Evolutionary conservation across 1,140 invertebrate species (phyloP).

Genomic region (Phortica variegata): DNA sequence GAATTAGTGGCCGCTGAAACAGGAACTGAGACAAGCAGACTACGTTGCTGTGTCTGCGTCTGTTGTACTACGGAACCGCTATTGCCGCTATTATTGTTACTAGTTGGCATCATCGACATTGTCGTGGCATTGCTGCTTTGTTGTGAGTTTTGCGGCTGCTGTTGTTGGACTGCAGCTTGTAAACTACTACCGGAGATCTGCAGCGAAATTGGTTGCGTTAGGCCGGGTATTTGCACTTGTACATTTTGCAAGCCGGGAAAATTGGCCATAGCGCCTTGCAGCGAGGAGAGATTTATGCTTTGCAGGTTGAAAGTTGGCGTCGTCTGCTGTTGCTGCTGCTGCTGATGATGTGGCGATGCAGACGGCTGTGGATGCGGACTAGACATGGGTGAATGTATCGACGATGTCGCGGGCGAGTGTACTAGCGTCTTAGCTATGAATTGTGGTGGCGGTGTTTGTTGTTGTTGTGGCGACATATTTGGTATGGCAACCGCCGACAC

Average conservation of each 20-base stretch:
- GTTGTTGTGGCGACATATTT: conserved; percentile 50
- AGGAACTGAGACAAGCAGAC: conserved; percentile 57
- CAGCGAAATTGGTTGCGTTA: conserved; percentile 75
- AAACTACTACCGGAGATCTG: conserved; percentile 68
- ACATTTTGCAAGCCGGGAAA: conserved; percentile 78
- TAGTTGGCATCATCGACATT: conserved; percentile 4
- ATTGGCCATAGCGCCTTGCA: conserved; percentile 67
- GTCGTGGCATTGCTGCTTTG: conserved; percentile 25
- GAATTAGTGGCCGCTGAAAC: conserved; percentile 50
- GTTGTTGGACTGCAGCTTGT: conserved; percentile 52
- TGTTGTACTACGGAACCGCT: conserved; percentile 32
- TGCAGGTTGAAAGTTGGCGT: conserved; percentile 65
- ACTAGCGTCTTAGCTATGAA: conserved; percentile 48
- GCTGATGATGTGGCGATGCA: conserved; percentile 47
- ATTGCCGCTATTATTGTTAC: conserved; percentile 10
- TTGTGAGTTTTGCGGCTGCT: conserved; percentile 59
- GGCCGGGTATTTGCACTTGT: conserved; percentile 74
- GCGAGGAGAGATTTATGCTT: conserved; percentile 74
- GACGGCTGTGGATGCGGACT: conserved; percentile 66
- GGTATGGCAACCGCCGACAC: conserved; percentile 37
- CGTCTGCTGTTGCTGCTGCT: conserved; percentile 31
- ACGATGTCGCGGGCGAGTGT: conserved; percentile 51
- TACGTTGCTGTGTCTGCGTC: conserved; percentile 30
- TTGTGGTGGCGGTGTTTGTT: conserved; percentile 18
- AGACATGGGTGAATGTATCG: conserved; percentile 61